phyloP scores from a whole-genome alignment of 1,140 invertebrate species.

The Eupeodes corollae region DNA sequence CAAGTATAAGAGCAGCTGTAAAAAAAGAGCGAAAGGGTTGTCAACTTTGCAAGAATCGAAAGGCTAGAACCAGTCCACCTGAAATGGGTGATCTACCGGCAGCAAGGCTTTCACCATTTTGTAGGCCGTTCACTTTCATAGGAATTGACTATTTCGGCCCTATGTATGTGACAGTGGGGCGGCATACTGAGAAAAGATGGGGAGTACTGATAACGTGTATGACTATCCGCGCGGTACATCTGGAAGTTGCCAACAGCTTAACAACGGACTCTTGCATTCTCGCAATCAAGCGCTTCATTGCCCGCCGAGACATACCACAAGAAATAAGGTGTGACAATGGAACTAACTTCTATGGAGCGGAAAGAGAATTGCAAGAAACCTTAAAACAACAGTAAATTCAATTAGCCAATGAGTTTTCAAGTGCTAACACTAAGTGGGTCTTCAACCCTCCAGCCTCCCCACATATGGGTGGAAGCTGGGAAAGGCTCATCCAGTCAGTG shows the following conservation, averaged over 20 bases:
- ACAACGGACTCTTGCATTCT: conserved; percentile 9
- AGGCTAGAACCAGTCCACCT: not conserved
- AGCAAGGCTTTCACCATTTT: not conserved
- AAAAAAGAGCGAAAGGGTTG: no score
- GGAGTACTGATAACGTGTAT: conserved; percentile 11
- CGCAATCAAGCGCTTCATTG: conserved; percentile 9
- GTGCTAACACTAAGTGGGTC: not conserved
- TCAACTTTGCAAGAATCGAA: not conserved
- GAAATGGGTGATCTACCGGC: not conserved
- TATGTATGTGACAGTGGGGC: conserved; percentile 6
- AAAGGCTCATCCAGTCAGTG: not conserved
- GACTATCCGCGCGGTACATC: conserved; percentile 7
- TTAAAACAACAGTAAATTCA: not conserved
- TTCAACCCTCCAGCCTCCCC: not conserved
- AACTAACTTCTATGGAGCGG: conserved; percentile 28
- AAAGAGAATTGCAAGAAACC: conserved; percentile 6
- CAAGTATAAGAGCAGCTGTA: no score
- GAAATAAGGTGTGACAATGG: conserved; percentile 31
- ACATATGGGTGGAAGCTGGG: not conserved
- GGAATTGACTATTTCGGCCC: conserved; percentile 3
- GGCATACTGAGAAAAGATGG: conserved; percentile 10
- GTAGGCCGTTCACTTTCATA: not conserved
- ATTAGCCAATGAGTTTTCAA: not conserved
- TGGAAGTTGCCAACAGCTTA: conserved; percentile 9
- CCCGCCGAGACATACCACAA: conserved; percentile 11